Evolutionary conservation across 2,888 invertebrate species (phyloP), one percentile per base, ranked within the genome.

Genomic region (Megalurothrips usitatus): DNA sequence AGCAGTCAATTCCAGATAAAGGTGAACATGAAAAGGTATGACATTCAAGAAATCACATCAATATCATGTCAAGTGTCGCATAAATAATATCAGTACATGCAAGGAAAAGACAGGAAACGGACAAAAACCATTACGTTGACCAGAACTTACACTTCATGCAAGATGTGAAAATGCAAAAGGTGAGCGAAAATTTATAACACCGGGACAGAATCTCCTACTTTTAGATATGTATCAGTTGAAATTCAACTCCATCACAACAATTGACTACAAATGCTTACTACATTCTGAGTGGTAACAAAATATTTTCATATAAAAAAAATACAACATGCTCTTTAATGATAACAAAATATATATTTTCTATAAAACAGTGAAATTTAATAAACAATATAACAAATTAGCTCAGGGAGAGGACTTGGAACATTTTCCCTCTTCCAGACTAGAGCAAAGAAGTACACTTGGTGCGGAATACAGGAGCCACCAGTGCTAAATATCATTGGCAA

Each of bases 1-100:
- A 43, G 34, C 34, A 4, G 6, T 43, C 34, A 43, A 6, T 6
- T 43, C 34, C 6, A 43, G 34, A 43, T 43, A 6, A 43, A 43
- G 34, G 34, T 43, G 34, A 43, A 43, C 34, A 43, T 43, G 34
- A 43, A 43, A 43, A 4, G 34, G 6, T 43, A 43, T 43, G 34
- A n/a, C n/a, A n/a, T 43, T 43, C 34, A 43, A 43, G 6, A 58
- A 58, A 58, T 58, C 58, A 58, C 58, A 17, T 58, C 19, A 58
- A 58, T 58, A 58, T 17, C 58, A 75, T 26, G 68, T 26, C 10
- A 23, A 75, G 68, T 26, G 26, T 1, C 26, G 26, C 68, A 75
- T 26, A 75, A 26, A 75, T 75, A 75, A 75, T 26, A 75, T 75
- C 68, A 75, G 68, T 26, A 75, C 68, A 75, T 75, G 68, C 58